Percentiles rank a stretch among this genome's conserved stretches.
These are phyloP conservation scores for Taeniopygia guttata DNA, from an alignment of 2,797 vertebrate species.

Conservation along the genomic window DNA sequence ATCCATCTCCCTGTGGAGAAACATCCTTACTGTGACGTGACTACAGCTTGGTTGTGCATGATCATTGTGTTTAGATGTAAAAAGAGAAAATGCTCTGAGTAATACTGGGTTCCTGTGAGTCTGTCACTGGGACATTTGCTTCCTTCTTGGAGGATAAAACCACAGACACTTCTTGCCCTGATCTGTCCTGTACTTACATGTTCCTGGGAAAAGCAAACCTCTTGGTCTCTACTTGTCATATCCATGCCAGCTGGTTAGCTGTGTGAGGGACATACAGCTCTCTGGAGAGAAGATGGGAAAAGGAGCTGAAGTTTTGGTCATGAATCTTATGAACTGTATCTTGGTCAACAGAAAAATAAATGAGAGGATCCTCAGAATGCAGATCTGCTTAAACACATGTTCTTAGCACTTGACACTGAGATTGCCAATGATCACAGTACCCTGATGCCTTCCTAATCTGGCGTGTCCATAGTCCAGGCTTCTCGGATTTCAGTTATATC, in stretches of 20 bases:
- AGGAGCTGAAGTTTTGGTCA: neutral
- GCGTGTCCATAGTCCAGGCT: neutral
- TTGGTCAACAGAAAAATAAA: neutral
- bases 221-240: neutral
- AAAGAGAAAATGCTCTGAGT: neutral
- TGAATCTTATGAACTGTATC: neutral
- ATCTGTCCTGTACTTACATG: accelerated
- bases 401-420: neutral
- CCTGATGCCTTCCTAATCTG: neutral
- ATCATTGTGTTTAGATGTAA: neutral
- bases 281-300: neutral
- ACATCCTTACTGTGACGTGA: neutral
- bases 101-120: neutral
- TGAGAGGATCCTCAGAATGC: neutral
- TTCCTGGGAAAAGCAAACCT: neutral
- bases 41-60: accelerated
- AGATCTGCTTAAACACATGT: neutral
- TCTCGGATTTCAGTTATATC: constrained; percentile 3
- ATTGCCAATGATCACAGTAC: neutral
- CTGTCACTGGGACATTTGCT: neutral
- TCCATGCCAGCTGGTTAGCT: neutral
- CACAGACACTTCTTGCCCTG: neutral
- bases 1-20: accelerated
- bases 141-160: neutral
- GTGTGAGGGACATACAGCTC: neutral